phyloP scores from a whole-genome alignment of 1,140 invertebrate species.

The Neodiprion lecontei region DNA sequence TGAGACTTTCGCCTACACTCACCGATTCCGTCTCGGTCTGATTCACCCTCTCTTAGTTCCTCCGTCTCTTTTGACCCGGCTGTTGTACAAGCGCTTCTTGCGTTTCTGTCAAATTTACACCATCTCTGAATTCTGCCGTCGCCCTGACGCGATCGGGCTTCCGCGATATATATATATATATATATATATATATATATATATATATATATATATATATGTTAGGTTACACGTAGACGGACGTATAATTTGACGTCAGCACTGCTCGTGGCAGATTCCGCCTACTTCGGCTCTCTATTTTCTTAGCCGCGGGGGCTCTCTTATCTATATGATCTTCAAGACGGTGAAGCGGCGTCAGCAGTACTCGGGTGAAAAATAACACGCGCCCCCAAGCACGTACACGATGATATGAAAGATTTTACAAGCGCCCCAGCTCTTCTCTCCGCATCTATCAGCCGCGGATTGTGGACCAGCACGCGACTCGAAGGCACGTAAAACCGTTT shows the following conservation, averaged over 20 bases:
- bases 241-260: slow-evolving; percentile 29
- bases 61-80: background rate
- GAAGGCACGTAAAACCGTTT: too few relatives aligned
- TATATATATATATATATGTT: background rate
- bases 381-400: background rate
- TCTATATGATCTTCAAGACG: background rate
- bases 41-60: background rate
- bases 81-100: background rate
- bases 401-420: background rate
- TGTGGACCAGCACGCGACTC: too few relatives aligned
- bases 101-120: background rate
- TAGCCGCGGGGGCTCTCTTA: background rate
- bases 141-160: background rate
- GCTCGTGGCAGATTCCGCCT: slow-evolving; percentile 14
- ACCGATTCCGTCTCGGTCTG: too few relatives aligned
- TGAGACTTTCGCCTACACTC: too few relatives aligned
- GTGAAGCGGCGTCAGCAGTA: background rate
- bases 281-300: background rate
- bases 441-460: background rate
- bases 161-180: too few relatives aligned
- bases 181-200: too few relatives aligned
- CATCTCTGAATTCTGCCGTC: background rate
- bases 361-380: background rate
- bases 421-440: background rate
- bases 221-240: background rate